These are phyloP conservation scores for Holothuria leucospilota DNA, from an alignment of 53 echinoderm and acorn worm genomes.

Conservation along the genomic window DNA sequence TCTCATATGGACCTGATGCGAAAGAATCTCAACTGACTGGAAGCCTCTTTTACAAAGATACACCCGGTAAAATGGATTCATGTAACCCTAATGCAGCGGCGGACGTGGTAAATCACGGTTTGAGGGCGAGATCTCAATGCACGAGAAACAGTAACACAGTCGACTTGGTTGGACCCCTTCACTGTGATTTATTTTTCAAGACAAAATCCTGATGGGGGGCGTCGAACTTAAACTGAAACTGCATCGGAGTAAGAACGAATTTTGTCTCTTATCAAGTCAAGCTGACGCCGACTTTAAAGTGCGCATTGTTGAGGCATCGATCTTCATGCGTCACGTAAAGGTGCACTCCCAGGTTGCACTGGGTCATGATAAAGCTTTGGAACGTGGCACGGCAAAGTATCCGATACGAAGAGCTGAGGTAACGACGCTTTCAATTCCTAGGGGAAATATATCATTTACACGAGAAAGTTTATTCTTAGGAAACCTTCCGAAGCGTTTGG, in stretches of 20 bases:
- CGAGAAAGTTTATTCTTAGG: too few relatives aligned
- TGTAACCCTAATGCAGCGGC: not conserved
- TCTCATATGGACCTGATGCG: slow-evolving; percentile 51
- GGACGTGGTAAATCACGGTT: not conserved
- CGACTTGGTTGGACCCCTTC: slow-evolving; percentile 32
- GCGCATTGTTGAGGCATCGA: slow-evolving; percentile 40
- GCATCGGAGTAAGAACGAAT: slow-evolving; percentile 53
- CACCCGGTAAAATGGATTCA: not conserved
- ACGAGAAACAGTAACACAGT: slow-evolving; percentile 28
- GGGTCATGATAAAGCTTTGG: slow-evolving; percentile 44
- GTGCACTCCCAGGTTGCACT: slow-evolving; percentile 58
- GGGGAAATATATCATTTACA: too few relatives aligned
- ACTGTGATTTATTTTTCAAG: slow-evolving; percentile 68
- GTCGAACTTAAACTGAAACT: not conserved
- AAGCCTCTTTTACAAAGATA: not conserved
- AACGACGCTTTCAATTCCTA: too few relatives aligned
- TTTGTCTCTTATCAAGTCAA: slow-evolving; percentile 10
- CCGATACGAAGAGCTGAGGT: slow-evolving; percentile 38
- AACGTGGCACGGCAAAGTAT: too few relatives aligned
- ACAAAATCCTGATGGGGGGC: slow-evolving; percentile 57
- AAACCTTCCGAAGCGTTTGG: too few relatives aligned
- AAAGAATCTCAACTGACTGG: slow-evolving; percentile 25
- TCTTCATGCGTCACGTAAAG: too few relatives aligned
- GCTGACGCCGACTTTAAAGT: slow-evolving; percentile 47
- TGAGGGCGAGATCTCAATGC: slow-evolving; percentile 12